Evolutionary conservation across 2,113 vertebrate species (phyloP).

Genomic region (Phaetusa simplex): DNA sequence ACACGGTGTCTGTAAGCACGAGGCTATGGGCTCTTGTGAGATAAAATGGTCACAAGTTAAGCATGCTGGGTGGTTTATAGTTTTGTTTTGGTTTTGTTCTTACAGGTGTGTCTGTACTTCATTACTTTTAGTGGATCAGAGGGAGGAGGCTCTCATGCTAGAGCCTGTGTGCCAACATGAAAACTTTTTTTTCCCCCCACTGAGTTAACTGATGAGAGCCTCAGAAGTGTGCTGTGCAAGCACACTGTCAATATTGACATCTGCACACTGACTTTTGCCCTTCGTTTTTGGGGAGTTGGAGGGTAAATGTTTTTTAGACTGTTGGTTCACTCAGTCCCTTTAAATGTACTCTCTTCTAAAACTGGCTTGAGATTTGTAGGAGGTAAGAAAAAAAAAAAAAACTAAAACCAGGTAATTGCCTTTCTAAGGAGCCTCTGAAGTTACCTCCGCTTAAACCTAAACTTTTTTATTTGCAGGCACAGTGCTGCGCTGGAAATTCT

Average conservation of each 20-base stretch:
- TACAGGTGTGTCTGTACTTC: not conserved
- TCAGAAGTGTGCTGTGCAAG: not conserved
- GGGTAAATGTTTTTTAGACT: not conserved
- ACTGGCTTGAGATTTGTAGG: not conserved
- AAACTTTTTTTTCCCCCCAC: not conserved
- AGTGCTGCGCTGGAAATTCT: not conserved
- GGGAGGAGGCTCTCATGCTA: not conserved
- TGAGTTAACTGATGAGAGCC: not conserved
- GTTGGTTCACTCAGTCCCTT: not conserved
- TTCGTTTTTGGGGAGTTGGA: rapidly evolving
- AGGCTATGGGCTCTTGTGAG: not conserved
- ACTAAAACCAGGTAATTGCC: not conserved
- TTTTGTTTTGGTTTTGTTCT: not conserved
- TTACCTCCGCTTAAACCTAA: not conserved
- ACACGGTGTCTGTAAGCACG: not conserved
- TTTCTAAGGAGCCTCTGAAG: not conserved
- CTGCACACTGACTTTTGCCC: not conserved
- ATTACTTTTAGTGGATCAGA: not conserved
- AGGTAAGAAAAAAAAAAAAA: not conserved
- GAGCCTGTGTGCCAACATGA: not conserved
- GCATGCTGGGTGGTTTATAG: not conserved
- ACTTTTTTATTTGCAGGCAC: not conserved
- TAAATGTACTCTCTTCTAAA: not conserved
- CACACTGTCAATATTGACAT: too few relatives aligned
- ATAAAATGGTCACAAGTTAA: not conserved